phyloP scores from a whole-genome alignment of 2,113 vertebrate genomes.

The Hystrix cristata region DNA sequence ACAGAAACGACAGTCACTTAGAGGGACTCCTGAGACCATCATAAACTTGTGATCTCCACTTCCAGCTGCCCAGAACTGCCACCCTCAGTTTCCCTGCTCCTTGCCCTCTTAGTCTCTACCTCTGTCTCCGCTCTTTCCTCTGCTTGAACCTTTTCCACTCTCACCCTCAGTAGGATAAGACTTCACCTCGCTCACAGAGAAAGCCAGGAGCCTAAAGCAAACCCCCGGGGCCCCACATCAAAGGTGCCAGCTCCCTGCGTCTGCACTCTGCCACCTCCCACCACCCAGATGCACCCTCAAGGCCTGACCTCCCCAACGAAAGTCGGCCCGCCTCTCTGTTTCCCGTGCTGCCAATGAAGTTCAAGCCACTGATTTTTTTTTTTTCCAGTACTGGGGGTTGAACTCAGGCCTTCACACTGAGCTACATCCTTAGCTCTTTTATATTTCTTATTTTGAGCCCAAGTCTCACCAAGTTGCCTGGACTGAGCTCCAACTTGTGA shows the following conservation, averaged over 20 bases:
- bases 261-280: background rate
- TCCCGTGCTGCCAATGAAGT: background rate
- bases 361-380: background rate
- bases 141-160: background rate
- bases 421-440: background rate
- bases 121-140: background rate
- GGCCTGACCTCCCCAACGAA: background rate
- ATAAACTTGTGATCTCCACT: background rate
- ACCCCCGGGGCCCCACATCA: background rate
- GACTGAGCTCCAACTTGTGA: background rate
- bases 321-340: background rate
- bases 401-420: background rate
- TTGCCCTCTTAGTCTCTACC: background rate
- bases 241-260: background rate
- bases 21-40: background rate
- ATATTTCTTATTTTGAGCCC: background rate
- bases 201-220: background rate
- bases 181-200: background rate
- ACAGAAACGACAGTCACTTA: too few species aligned
- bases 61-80: rapidly evolving
- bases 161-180: background rate
- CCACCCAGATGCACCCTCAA: background rate
- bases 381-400: background rate
- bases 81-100: background rate
- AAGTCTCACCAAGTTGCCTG: background rate